Evolutionary conservation across 2,888 invertebrate species (phyloP), one percentile per base, ranked within the genome.

Genomic region (Torymus auratus): DNA sequence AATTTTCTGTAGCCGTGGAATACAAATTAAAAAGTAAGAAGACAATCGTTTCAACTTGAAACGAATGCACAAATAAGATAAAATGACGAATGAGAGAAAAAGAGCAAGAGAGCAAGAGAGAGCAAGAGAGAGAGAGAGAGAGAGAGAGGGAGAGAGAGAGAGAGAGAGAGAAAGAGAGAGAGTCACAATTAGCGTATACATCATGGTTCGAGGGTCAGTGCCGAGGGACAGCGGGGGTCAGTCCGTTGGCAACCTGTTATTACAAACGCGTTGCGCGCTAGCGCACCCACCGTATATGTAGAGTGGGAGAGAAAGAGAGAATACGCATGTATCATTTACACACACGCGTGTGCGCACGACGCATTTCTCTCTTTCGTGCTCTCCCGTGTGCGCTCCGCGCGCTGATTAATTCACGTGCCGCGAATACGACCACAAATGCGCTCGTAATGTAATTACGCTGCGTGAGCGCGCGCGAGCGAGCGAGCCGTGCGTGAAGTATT

Each of bases 101-200:
- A 53, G 52, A 55, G 58, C 72, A 75, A 55, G 61, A 52, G 41
- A 55, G 55, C 69, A 72, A 77, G 80, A 28, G 62, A 64, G 58
- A 68, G n/a, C n/a, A n/a, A n/a, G n/a, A n/a, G n/a, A n/a, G n/a
- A n/a, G n/a, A 20, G 28, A n/a, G 53, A 76, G 53, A 23, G 53
- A 14, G 7, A 23, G 41, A 65, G 64, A 53, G 52, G 50, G 56
- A 72, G 78, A 55, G 61, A 52, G 50, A 55, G 52, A 72, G 73
- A 77, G 80, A 28, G 65, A 64, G 60, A 68, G 77, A 65, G 73
- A 28, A 71, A 74, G 83, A 85, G 83, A 85, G 84, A 86, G 87
- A 87, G 87, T 86, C 86, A 86, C 88, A 89, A 89, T 89, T 89
- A 89, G 87, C 88, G 88, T 88, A 88, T 89, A 88, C 88, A 89